These are phyloP conservation scores for Penaeus indicus DNA, from an alignment of 1,140 invertebrate species.

Conservation along the genomic window DNA sequence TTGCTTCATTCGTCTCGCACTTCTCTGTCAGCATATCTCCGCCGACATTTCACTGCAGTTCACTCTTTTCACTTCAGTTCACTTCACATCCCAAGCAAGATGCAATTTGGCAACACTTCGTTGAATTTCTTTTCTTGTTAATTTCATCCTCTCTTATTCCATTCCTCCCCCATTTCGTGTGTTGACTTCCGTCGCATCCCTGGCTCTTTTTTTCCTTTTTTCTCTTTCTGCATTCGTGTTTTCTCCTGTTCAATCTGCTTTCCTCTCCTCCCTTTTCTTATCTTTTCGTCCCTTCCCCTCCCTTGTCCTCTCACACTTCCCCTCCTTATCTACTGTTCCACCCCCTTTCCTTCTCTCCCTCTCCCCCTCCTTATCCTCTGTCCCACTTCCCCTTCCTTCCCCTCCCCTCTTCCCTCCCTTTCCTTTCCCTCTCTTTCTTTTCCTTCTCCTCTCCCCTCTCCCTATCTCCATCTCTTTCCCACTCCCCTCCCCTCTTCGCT, in stretches of 20 bases:
- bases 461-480: too few species aligned
- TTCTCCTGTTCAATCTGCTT: neutral
- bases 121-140: neutral
- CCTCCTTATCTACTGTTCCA: neutral
- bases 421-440: too few species aligned
- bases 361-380: neutral
- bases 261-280: conserved; percentile 2
- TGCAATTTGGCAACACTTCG: neutral
- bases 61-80: neutral
- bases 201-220: neutral
- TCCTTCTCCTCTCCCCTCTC: neutral
- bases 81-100: neutral
- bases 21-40: too few species aligned
- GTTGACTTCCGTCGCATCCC: neutral
- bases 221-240: neutral
- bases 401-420: neutral
- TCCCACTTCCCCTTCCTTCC: conserved; percentile 1
- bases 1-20: neutral
- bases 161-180: neutral
- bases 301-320: neutral
- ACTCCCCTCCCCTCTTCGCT: neutral
- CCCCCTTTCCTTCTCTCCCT: neutral
- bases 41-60: too few species aligned
- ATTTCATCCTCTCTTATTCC: neutral
- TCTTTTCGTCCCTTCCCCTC: neutral